phyloP scores from a whole-genome alignment of 2,888 invertebrate species.

The Teinopalpus imperialis region DNA sequence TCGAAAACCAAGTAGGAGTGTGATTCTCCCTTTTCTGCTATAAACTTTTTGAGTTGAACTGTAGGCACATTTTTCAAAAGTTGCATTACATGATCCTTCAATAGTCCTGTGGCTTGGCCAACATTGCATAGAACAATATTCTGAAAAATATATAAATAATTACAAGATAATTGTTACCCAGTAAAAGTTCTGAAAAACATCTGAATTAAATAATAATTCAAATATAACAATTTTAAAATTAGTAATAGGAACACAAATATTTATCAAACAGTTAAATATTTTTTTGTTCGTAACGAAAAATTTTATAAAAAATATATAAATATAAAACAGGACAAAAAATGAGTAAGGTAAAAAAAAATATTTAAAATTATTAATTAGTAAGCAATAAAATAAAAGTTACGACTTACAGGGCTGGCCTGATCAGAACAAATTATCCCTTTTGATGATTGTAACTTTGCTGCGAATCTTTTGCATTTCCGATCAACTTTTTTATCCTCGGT shows the following conservation, averaged over 20 bases:
- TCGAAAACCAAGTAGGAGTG: slow-evolving; percentile 88
- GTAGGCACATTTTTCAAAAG: slow-evolving; percentile 80
- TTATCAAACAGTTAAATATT: too few species aligned
- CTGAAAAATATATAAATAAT: slow-evolving; percentile 64
- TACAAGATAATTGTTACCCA: not conserved
- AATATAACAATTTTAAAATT: too few species aligned
- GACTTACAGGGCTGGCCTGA: slow-evolving; percentile 50
- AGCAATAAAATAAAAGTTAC: slow-evolving; percentile 12
- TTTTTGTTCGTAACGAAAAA: too few species aligned
- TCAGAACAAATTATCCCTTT: slow-evolving; percentile 56
- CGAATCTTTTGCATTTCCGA: slow-evolving; percentile 62
- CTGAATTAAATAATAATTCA: too few species aligned
- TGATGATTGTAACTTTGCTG: slow-evolving; percentile 56
- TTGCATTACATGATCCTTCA: slow-evolving; percentile 83
- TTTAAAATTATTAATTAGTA: too few species aligned
- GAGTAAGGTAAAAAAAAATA: too few species aligned
- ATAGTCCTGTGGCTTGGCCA: slow-evolving; percentile 91
- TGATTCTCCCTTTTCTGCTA: slow-evolving; percentile 90
- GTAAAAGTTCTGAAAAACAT: too few species aligned
- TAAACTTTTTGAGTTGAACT: slow-evolving; percentile 82
- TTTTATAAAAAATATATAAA: too few species aligned
- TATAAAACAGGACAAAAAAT: too few species aligned
- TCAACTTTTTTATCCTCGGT: slow-evolving; percentile 55
- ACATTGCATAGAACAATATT: slow-evolving; percentile 91
- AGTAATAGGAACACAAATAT: too few species aligned